Evolutionary conservation across 2,113 vertebrate species (phyloP).

Genomic region (Oryzias javanicus): DNA sequence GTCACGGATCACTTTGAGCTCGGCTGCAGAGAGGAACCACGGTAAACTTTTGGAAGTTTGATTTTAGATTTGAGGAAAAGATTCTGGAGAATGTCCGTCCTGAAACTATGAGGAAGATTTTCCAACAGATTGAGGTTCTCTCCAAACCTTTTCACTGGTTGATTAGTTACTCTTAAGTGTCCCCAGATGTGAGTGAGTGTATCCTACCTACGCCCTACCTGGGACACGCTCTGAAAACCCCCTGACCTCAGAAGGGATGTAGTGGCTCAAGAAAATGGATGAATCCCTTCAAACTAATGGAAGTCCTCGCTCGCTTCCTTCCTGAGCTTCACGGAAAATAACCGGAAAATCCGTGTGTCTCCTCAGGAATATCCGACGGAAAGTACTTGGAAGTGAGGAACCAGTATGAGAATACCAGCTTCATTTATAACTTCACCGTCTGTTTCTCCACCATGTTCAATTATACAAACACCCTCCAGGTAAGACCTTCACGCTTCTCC

Average conservation of each 20-base stretch:
- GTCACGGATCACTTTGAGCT: slow-evolving; percentile 32
- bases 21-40: neutral
- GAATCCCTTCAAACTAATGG: neutral
- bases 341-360: neutral
- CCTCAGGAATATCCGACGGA: neutral
- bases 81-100: too few relatives aligned
- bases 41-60: neutral
- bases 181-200: too few relatives aligned
- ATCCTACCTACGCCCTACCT: too few relatives aligned
- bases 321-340: neutral
- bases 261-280: too few relatives aligned
- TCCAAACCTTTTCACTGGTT: too few relatives aligned
- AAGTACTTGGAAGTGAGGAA: slow-evolving; percentile 64
- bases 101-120: too few relatives aligned
- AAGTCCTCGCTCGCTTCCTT: too few relatives aligned
- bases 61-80: too few relatives aligned
- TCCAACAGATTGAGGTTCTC: too few relatives aligned
- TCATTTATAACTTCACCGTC: slow-evolving; percentile 67
- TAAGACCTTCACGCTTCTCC: neutral
- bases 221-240: too few relatives aligned
- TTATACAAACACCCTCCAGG: slow-evolving; percentile 74
- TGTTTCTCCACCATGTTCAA: slow-evolving; percentile 80
- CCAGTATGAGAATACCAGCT: slow-evolving; percentile 39
- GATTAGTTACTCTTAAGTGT: too few relatives aligned
- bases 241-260: too few relatives aligned